Evolutionary conservation across 2,797 vertebrate species (phyloP).

Genomic region (Dallia pectoralis): DNA sequence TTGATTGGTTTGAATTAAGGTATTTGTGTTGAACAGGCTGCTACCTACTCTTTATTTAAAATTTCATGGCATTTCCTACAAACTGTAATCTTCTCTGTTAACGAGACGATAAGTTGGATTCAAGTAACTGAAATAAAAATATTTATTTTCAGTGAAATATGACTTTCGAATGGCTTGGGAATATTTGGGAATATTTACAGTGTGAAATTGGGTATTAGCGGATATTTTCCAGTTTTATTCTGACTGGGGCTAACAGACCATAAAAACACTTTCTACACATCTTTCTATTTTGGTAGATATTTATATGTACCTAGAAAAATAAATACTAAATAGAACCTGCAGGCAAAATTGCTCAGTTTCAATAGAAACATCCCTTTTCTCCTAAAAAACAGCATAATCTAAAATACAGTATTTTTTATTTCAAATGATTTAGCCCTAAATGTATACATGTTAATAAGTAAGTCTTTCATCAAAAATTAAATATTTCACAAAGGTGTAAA

Average conservation of each 20-base stretch:
- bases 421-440: constrained; percentile 14
- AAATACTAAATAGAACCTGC: constrained; percentile 22
- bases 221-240: constrained; percentile 1
- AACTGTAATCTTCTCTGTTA: constrained; percentile 18
- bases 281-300: constrained; percentile 10
- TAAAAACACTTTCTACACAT: constrained; percentile 59
- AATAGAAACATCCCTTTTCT: constrained; percentile 16
- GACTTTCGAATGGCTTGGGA: constrained; percentile 39
- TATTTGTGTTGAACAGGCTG: constrained; percentile 1
- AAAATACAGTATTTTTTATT: constrained; percentile 18
- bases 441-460: constrained; percentile 1
- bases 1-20: neutral
- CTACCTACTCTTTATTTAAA: constrained; percentile 1
- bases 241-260: constrained; percentile 13
- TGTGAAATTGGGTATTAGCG: constrained; percentile 16
- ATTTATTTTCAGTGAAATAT: constrained; percentile 11
- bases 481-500: constrained; percentile 36
- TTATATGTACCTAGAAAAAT: constrained; percentile 21
- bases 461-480: constrained; percentile 26
- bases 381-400: constrained; percentile 24
- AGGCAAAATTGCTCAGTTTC: constrained; percentile 35
- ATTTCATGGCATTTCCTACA: constrained; percentile 38
- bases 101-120: neutral
- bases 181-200: constrained; percentile 56
- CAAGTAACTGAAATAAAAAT: constrained; percentile 5